A percentile compares a stretch with the other conserved stretches of the same genome.
phyloP scores from a whole-genome alignment of 2,888 invertebrate species.

The Metopia argyrocephala region DNA sequence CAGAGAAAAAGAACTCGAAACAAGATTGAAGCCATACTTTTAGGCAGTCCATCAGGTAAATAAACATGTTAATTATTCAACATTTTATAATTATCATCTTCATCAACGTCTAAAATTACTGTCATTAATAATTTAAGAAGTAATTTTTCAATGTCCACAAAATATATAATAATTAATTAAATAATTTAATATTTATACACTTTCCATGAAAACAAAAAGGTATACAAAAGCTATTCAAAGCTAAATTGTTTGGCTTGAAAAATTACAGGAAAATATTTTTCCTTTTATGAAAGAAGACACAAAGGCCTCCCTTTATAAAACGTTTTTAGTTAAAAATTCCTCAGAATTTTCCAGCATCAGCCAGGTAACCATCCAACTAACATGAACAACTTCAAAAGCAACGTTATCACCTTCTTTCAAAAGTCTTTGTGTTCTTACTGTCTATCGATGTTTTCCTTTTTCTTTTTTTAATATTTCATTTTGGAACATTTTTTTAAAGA shows the following conservation, averaged over 20 bases:
- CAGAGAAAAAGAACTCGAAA: background rate
- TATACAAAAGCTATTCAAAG: slow-evolving; percentile 4
- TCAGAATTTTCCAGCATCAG: too few relatives aligned
- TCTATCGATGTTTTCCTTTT: background rate
- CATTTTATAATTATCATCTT: slow-evolving; percentile 46
- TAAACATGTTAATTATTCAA: slow-evolving; percentile 48
- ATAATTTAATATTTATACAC: slow-evolving; percentile 57
- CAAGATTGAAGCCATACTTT: background rate
- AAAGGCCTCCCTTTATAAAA: too few relatives aligned
- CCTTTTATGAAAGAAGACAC: slow-evolving; percentile 57
- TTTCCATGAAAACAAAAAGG: background rate
- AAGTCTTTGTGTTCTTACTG: slow-evolving; percentile 34
- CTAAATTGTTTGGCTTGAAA: slow-evolving; percentile 22
- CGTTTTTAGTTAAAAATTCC: too few relatives aligned
- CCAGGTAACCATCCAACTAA: slow-evolving; percentile 31
- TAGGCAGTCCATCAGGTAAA: slow-evolving; percentile 10
- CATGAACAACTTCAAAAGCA: slow-evolving; percentile 46
- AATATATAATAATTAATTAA: slow-evolving; percentile 62
- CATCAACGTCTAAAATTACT: slow-evolving; percentile 23
- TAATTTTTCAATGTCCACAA: slow-evolving; percentile 63
- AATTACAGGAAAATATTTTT: slow-evolving; percentile 34
- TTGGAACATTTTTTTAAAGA: slow-evolving; percentile 35
- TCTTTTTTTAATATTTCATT: background rate
- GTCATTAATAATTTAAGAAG: slow-evolving; percentile 59
- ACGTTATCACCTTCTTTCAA: slow-evolving; percentile 59